A percentile compares a stretch with the other conserved stretches of the same genome.
Evolutionary conservation across 2,797 vertebrate species (phyloP).

Genomic region (Echiichthys vipera): DNA sequence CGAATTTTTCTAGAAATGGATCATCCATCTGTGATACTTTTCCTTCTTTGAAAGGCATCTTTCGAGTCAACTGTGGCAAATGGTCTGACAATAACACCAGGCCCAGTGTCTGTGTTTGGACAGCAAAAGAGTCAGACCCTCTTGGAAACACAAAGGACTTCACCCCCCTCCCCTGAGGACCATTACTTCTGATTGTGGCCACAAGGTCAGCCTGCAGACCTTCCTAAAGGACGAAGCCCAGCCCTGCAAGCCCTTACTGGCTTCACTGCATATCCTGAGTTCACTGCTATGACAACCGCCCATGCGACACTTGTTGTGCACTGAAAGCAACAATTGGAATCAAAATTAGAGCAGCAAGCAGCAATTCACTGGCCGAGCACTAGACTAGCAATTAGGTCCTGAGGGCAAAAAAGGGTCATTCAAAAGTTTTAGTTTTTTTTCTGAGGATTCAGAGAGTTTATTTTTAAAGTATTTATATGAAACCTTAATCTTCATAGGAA

Average conservation of each 20-base stretch:
- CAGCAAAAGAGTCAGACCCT: slow-evolving; percentile 72
- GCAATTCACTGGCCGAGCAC: slow-evolving; percentile 33
- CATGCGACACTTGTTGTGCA: slow-evolving; percentile 37
- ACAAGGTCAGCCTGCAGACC: slow-evolving; percentile 87
- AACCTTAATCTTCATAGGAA: slow-evolving; percentile 18
- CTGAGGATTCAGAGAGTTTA: slow-evolving; percentile 23
- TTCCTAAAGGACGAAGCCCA: slow-evolving; percentile 83
- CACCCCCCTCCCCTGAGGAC: slow-evolving; percentile 75
- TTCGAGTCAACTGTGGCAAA: slow-evolving; percentile 64
- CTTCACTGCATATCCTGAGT: slow-evolving; percentile 73
- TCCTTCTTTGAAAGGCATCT: slow-evolving; percentile 71
- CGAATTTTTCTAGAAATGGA: slow-evolving; percentile 21
- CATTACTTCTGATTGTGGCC: slow-evolving; percentile 86
- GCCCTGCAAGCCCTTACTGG: slow-evolving; percentile 53
- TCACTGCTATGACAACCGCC: slow-evolving; percentile 77
- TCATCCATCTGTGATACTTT: slow-evolving; percentile 44
- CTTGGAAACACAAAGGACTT: slow-evolving; percentile 82
- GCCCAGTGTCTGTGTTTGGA: slow-evolving; percentile 75
- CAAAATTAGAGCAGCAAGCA: slow-evolving; percentile 56
- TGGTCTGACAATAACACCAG: slow-evolving; percentile 69
- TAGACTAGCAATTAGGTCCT: slow-evolving; percentile 48
- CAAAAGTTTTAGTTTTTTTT: slow-evolving; percentile 27
- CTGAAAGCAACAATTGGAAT: slow-evolving; percentile 63
- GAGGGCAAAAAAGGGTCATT: slow-evolving; percentile 42
- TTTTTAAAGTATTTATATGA: slow-evolving; percentile 30